Base-by-base conservation (phyloP, 2,113 vertebrate genomes). In the Grammomys dolichurus region DNA sequence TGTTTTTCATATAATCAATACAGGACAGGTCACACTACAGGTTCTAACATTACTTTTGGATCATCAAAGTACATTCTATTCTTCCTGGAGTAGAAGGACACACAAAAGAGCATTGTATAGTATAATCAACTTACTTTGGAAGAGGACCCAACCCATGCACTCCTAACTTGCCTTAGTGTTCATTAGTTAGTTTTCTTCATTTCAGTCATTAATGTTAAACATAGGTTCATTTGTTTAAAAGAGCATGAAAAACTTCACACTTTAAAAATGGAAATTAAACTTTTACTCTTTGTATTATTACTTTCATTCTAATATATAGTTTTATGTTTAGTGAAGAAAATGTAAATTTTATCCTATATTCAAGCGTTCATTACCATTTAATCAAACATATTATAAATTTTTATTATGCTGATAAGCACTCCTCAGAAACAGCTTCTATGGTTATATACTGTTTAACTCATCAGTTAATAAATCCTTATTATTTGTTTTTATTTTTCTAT, bases 61-160 rank as follows among this genome's bases (percentile, higher is more conserved):
- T 48, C 10, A 26, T 2, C 31, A 67, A 5, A 22, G 4, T 36
- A 31, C 20, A 24, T 2, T 36, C 2, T 2, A 40, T 46, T 20
- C 33, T 48, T 60, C 48, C 28, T 54, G 13, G 16, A 24, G 0
- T 40, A 81, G 1, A 10, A 28, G 51, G 16, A 6, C 11, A 24
- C 33, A 46, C 14, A 36, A 26, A 26, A 48, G 2, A 31, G 14
- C 6, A 33, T 51, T 51, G 46, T 51, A 51, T 33, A 33, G 28
- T 7, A 78, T 78, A 78, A 33, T 51, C 10, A 51, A 17, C 3
- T 63, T 31, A 2, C 12, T 67, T 43, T 28, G 33, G 4, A 1
- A 24, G 40, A 78, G 33, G 1, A 63, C 5, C 3, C 11, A 75
- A 4, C 0, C 5, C 3, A 58, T 0, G 3, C 26, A 7, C 14